Conservation (phyloP, 1,140 invertebrate species). For the Drosophila fuyamai region DNA sequence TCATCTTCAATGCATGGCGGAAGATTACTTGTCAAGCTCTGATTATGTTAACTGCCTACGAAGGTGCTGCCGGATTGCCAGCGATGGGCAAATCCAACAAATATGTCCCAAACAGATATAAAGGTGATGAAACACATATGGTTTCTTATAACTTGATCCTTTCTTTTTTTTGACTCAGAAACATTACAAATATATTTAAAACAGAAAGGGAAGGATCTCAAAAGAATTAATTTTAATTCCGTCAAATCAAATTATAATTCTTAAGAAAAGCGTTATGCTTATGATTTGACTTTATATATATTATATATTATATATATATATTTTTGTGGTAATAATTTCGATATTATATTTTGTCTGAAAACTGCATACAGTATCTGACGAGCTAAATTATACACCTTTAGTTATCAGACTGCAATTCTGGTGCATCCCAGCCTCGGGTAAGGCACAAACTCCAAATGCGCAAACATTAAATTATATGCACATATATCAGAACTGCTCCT, state of each 20-base stretch:
- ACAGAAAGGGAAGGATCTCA: too few species aligned
- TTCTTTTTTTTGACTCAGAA: not conserved
- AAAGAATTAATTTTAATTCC: too few species aligned
- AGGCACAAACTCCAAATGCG: constrained; percentile 48
- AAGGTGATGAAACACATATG: not conserved
- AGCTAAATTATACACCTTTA: too few species aligned
- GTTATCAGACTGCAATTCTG: not conserved
- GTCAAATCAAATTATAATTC: too few species aligned
- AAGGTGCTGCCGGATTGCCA: constrained; percentile 24
- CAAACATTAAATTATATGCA: constrained; percentile 52
- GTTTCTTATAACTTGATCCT: not conserved
- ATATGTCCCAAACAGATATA: not conserved
- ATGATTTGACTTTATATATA: too few species aligned
- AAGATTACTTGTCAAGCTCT: constrained; percentile 76
- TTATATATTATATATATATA: too few species aligned
- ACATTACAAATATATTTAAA: too few species aligned
- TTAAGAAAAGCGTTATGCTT: too few species aligned
- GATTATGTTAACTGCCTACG: constrained; percentile 76
- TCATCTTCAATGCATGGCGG: constrained; percentile 65
- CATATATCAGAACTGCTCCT: constrained; percentile 21
- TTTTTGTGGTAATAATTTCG: too few species aligned
- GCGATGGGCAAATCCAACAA: constrained; percentile 3
- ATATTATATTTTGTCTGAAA: too few species aligned
- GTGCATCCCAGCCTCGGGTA: constrained; percentile 16
- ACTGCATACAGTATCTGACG: too few species aligned